Conservation (phyloP, 2,113 vertebrate genomes). For the Xenopus tropicalis region DNA sequence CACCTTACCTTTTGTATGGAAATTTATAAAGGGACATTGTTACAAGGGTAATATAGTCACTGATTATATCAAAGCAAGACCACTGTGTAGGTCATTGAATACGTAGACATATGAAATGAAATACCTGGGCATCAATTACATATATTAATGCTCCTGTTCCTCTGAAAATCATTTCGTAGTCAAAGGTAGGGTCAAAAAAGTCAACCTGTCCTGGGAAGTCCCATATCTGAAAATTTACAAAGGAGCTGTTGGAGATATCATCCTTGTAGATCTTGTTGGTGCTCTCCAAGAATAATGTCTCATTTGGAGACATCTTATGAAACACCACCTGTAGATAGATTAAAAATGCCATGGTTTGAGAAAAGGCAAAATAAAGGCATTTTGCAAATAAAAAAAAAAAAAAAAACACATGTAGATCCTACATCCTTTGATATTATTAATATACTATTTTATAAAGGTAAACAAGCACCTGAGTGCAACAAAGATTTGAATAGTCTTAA, state of each 20-base stretch:
- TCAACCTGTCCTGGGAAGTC: conserved; percentile 98
- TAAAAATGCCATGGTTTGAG: neutral
- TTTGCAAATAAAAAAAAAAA: too few species aligned
- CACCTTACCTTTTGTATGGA: neutral
- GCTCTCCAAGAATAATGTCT: conserved; percentile 96
- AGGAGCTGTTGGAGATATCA: conserved; percentile 97
- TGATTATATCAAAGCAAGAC: too few species aligned
- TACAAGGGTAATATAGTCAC: too few species aligned
- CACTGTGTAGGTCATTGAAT: neutral
- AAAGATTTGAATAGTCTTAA: too few species aligned
- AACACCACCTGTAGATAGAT: conserved; percentile 84
- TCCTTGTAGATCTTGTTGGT: conserved; percentile 99
- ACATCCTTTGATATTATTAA: too few species aligned
- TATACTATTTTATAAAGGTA: too few species aligned
- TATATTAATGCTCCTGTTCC: conserved; percentile 97
- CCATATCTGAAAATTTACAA: conserved; percentile 99
- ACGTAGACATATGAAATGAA: conserved; percentile 9
- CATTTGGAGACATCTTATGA: conserved; percentile 98
- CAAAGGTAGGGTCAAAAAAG: conserved; percentile 97
- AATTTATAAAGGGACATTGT: neutral
- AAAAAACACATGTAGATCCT: too few species aligned
- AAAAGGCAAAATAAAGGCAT: conserved; percentile 2
- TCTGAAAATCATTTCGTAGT: conserved; percentile 99
- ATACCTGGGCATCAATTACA: conserved; percentile 97
- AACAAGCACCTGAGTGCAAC: too few species aligned